Base-by-base conservation (phyloP, 2,888 invertebrate genomes). In the Tetragonula carbonaria region DNA sequence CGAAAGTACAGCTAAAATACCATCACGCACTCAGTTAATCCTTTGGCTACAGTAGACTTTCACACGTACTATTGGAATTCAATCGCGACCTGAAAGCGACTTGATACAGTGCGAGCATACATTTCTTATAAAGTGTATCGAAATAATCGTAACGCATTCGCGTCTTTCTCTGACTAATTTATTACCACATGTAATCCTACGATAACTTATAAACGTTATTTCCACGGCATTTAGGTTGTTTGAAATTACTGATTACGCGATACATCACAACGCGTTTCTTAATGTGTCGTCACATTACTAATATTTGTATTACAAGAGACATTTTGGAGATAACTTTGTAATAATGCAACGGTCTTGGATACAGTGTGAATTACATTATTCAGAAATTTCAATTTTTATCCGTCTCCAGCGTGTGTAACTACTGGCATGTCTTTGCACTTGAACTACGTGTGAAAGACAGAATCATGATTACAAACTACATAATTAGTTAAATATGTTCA, bases 401-500 rank as follows among this genome's bases (percentile, higher is more conserved):
- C 75, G 67, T 74, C 65, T 70, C 21, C 33, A 28, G 28, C 28
- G 28, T 28, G 28, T 28, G 2, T 28, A 28, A 28, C 28, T 28
- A 28, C 28, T 33, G 45, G 65, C 68, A 73, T 75, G 78, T 38
- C 74, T 74, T 73, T 23, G 14, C 66, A 73, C 67, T 57, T 82
- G 72, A 55, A 59, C 23, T 28, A 67, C 71, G 78, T 68, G 78
- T 65, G 53, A 57, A 73, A 74, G 4, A 74, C 59, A 50, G 77
- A 74, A 74, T 85, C 79, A 65, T 21, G 21, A 45, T 45, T 6
- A 38, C 38, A 67, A 38, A 74, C 74, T 73, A 76, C 67, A 74
- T 74, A 78, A 66, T 76, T 86, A 85, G 81, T 86, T 85, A 81
- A 86, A 77, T 66, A 79, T 76, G 50, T 82, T 80, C 78, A 75